phyloP scores from a whole-genome alignment of 2,113 vertebrate genomes.

The Chlamydotis undulata region DNA sequence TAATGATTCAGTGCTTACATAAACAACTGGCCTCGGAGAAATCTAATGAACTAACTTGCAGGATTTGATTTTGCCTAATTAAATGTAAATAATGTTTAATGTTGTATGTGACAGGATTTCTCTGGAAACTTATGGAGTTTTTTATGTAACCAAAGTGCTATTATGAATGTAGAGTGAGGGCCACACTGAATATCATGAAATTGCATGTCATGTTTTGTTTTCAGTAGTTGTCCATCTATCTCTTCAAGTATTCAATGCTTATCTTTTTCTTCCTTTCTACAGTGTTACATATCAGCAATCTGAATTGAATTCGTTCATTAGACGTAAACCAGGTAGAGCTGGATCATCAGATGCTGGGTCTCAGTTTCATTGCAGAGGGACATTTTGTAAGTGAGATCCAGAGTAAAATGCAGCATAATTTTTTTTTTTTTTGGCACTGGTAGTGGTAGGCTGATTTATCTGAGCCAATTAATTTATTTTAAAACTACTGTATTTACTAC shows the following conservation, averaged over 20 bases:
- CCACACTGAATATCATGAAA: background rate
- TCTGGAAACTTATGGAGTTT: conserved; percentile 40
- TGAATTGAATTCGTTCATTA: conserved; percentile 14
- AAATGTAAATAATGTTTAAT: conserved; percentile 81
- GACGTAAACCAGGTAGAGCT: background rate
- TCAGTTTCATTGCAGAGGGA: background rate
- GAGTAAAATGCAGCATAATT: background rate
- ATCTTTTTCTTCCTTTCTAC: background rate
- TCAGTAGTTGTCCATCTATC: background rate
- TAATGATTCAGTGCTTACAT: conserved; percentile 77
- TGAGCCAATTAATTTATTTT: background rate
- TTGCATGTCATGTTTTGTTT: conserved; percentile 6
- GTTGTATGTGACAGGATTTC: conserved; percentile 69
- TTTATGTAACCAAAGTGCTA: conserved; percentile 48
- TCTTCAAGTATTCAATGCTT: conserved; percentile 20
- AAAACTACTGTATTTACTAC: background rate
- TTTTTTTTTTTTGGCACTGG: background rate
- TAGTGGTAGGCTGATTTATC: background rate
- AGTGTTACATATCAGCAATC: background rate
- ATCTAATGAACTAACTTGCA: conserved; percentile 73
- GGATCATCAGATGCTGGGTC: background rate
- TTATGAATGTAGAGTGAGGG: conserved; percentile 29
- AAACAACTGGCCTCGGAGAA: conserved; percentile 81
- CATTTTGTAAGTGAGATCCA: background rate
- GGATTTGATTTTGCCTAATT: conserved; percentile 79